These are phyloP conservation scores for Hyppa rectilinea DNA, from an alignment of 2,888 invertebrate genomes.

Conservation along the genomic window DNA sequence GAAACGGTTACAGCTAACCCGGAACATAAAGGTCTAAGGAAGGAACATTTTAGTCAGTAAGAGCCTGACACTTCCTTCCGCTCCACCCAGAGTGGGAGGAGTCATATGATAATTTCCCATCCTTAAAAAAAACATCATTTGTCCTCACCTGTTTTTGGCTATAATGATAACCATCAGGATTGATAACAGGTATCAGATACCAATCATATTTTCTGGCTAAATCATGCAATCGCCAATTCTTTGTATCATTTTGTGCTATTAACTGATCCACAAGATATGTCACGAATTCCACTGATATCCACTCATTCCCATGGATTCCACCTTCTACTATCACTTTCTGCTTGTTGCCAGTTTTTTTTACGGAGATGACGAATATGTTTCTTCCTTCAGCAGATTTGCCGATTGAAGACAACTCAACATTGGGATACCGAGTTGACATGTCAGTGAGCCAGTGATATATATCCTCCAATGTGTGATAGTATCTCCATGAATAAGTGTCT, in stretches of 20 bases:
- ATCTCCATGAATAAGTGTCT: constrained; percentile 84
- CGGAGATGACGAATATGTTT: constrained; percentile 77
- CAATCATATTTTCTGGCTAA: constrained; percentile 90
- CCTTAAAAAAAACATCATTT: not conserved
- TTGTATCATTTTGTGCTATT: constrained; percentile 77
- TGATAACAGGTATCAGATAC: constrained; percentile 93
- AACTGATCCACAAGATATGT: constrained; percentile 91
- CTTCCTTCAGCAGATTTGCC: constrained; percentile 86
- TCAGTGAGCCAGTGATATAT: constrained; percentile 91
- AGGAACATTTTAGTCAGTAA: too few relatives aligned
- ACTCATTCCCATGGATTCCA: constrained; percentile 94
- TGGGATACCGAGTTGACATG: constrained; percentile 82
- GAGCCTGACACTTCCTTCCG: too few relatives aligned
- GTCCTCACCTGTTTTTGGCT: constrained; percentile 66
- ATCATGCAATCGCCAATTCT: constrained; percentile 74
- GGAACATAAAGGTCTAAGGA: too few relatives aligned
- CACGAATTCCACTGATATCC: constrained; percentile 92
- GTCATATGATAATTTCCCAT: too few relatives aligned
- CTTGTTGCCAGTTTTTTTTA: constrained; percentile 70
- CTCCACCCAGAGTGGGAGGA: too few relatives aligned
- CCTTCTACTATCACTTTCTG: constrained; percentile 90
- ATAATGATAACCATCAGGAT: constrained; percentile 91
- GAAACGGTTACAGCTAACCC: too few relatives aligned
- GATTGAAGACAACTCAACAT: constrained; percentile 73
- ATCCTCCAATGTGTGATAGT: constrained; percentile 91